These are phyloP conservation scores for Bombus cullumanus DNA, from an alignment of 1,140 invertebrate species.

Conservation along the genomic window DNA sequence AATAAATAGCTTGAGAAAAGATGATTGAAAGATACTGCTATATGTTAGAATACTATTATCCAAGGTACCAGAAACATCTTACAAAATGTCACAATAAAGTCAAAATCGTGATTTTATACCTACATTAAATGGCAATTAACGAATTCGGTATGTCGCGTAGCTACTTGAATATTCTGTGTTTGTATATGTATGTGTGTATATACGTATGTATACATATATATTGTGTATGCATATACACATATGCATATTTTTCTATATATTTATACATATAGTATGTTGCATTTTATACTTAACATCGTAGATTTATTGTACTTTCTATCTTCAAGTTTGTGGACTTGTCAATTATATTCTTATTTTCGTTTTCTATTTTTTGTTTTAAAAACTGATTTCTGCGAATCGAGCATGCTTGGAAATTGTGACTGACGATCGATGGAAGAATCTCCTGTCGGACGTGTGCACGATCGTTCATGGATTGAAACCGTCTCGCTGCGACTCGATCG, in stretches of 20 bases:
- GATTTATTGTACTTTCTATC: background rate
- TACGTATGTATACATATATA: background rate
- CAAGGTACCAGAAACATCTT: background rate
- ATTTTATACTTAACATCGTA: background rate
- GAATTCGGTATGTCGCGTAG: conserved; percentile 14
- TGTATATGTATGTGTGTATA: background rate
- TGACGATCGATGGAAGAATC: background rate
- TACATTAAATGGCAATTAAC: background rate
- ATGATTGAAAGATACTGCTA: no score
- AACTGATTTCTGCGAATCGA: background rate
- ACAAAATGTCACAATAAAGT: background rate
- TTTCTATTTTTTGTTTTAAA: background rate
- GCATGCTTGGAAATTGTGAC: conserved; percentile 6
- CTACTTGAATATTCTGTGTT: background rate
- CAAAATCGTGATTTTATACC: background rate
- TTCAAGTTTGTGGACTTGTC: background rate
- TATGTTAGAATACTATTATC: background rate
- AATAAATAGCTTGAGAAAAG: background rate
- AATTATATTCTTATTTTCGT: background rate
- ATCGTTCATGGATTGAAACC: background rate
- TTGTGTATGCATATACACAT: background rate
- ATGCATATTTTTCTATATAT: background rate
- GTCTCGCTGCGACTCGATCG: background rate
- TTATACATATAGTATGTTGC: background rate
- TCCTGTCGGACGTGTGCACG: conserved; percentile 1